phyloP scores from a whole-genome alignment of 1,140 invertebrate genomes.

The Caerostris extrusa region DNA sequence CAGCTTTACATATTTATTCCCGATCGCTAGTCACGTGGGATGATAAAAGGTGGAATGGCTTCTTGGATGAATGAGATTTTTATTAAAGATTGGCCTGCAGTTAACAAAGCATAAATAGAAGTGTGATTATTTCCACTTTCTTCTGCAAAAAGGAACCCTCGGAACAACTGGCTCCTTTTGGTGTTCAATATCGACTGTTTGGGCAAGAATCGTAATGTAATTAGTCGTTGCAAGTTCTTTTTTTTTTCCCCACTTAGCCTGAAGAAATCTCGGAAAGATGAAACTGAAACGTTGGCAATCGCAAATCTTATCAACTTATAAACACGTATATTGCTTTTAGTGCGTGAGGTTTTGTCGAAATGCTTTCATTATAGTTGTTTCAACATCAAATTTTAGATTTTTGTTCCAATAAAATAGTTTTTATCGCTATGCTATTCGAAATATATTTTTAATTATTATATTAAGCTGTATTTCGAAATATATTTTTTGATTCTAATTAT shows the following conservation, averaged over 20 bases:
- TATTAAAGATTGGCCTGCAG: neutral
- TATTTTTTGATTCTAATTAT: too few species aligned
- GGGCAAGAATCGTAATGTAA: neutral
- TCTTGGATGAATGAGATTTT: neutral
- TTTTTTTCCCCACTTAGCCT: neutral
- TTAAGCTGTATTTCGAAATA: too few species aligned
- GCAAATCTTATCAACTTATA: too few species aligned
- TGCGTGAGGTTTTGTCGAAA: too few species aligned
- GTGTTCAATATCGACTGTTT: neutral
- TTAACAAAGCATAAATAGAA: neutral
- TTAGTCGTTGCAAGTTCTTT: neutral
- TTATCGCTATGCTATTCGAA: too few species aligned
- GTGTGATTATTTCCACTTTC: neutral
- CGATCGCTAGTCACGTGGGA: neutral
- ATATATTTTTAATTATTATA: too few species aligned
- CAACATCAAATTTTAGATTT: too few species aligned
- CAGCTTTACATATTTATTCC: neutral
- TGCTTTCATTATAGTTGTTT: too few species aligned
- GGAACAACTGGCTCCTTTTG: neutral
- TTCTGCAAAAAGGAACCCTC: neutral
- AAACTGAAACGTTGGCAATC: too few species aligned
- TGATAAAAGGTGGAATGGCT: neutral
- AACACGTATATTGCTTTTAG: too few species aligned
- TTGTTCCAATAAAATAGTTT: too few species aligned
- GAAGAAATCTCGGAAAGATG: too few species aligned